Conservation (phyloP, 2,888 invertebrate genomes). For the Xylophagus ater region DNA sequence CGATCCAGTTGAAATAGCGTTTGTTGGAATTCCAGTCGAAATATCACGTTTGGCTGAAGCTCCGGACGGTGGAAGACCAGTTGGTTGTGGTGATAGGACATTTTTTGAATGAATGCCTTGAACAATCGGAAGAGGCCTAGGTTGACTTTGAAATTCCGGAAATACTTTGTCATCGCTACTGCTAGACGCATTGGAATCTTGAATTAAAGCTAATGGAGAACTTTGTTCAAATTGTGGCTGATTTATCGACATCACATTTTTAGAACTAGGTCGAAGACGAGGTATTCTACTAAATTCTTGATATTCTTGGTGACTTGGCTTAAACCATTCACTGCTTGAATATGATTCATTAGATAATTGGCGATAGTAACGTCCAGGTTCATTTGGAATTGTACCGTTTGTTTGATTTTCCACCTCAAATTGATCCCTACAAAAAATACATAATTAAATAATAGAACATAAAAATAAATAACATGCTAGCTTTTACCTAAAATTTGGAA, state of each 20-base stretch:
- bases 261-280: conserved; percentile 34
- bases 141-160: conserved; percentile 4
- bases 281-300: conserved; percentile 37
- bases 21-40: conserved; percentile 35
- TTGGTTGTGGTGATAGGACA: conserved; percentile 1
- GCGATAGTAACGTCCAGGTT: conserved; percentile 15
- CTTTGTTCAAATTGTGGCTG: conserved; percentile 24
- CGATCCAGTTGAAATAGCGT: conserved; percentile 33
- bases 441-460: background rate
- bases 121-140: background rate
- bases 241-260: conserved; percentile 37
- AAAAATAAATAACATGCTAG: background rate
- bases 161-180: conserved; percentile 32
- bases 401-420: conserved; percentile 17
- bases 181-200: conserved; percentile 35
- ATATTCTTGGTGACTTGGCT: conserved; percentile 28
- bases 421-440: conserved; percentile 13
- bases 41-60: conserved; percentile 20
- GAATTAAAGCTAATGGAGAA: conserved; percentile 35
- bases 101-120: conserved; percentile 2
- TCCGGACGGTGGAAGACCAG: conserved; percentile 14
- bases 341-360: conserved; percentile 29
- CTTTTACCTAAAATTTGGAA: conserved; percentile 25
- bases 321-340: conserved; percentile 35
- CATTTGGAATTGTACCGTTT: conserved; percentile 18